Base-by-base conservation (phyloP, 1,140 invertebrate genomes). In the Anastatus disparis region DNA sequence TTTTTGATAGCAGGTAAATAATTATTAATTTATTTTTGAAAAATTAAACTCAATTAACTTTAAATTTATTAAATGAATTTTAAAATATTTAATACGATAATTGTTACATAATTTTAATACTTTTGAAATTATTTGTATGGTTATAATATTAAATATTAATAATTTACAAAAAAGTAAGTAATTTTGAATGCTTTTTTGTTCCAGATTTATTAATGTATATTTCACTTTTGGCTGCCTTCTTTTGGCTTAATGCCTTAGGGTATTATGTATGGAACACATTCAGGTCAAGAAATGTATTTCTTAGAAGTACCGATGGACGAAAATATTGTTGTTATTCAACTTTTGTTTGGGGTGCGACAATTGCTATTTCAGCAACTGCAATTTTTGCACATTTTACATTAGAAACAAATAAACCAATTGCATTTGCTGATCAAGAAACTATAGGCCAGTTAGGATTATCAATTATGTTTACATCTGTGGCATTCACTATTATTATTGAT, bases 211-310 rank as follows among this genome's bases (percentile, higher is more conserved):
- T 93, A 59, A 85, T 92, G 61, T 93, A 93, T 75, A 86, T 93
- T 22, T 92, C 91, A 73, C 81, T 94, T 48, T 77, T 94, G 42
- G 92, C 90, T 13, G 91, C 93, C 29, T 94, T 94, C 83, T 94
- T 94, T 75, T 95, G 93, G 93, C 83, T 95, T 0, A 94, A 93
- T 75, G 92, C 92, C 75, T 88, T 94, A 61, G 93, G 93, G 46
- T 95, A 93, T 81, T 94, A 94, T 78, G 92, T 95, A 48, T 95
- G 93, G 93, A 93, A 91, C 80, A 94, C 92, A 1, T 94, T 94
- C 77, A 92, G 92, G 62, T 94, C 93, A 22, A 85, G 92, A 27
- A 95, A 94, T 80, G 92, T 94, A 15, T 95, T 94, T 77, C 81
- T 95, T 7, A 85, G 93, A 52, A 92, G 94, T 50, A 94, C 93